Conservation (phyloP, 2,113 vertebrate species). For the Emydocephalus ijimae region DNA sequence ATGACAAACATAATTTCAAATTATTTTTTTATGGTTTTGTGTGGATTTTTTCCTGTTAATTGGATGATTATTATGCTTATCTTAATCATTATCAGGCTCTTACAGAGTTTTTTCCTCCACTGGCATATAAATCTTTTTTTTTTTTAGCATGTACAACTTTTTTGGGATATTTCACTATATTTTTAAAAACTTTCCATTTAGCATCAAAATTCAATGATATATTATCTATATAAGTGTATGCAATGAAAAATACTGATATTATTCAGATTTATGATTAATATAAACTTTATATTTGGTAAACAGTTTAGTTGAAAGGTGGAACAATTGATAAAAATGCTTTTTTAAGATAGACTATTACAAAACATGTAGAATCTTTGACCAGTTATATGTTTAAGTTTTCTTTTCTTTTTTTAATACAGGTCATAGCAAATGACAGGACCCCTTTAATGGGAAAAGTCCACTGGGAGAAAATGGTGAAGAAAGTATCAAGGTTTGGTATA, state of each 20-base stretch:
- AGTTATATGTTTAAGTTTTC: neutral
- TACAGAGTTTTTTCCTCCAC: neutral
- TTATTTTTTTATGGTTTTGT: neutral
- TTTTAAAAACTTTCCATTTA: neutral
- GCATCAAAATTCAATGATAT: neutral
- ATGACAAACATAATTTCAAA: neutral
- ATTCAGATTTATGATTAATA: neutral
- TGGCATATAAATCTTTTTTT: neutral
- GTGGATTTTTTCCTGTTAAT: neutral
- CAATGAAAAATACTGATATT: neutral
- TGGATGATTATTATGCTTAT: neutral
- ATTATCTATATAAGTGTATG: neutral
- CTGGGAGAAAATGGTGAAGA: constrained; percentile 97
- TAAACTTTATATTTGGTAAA: neutral
- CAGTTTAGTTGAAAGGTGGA: neutral
- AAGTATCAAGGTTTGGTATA: constrained; percentile 95
- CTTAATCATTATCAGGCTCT: neutral
- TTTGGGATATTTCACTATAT: neutral
- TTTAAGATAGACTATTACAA: neutral
- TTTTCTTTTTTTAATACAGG: constrained; percentile 71
- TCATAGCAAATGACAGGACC: constrained; percentile 87
- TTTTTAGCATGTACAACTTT: neutral
- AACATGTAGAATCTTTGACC: neutral
- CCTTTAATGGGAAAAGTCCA: constrained; percentile 86
- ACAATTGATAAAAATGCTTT: neutral